These are phyloP conservation scores for Euphonia xanthogaster DNA, from an alignment of 2,797 vertebrate species.

Conservation along the genomic window DNA sequence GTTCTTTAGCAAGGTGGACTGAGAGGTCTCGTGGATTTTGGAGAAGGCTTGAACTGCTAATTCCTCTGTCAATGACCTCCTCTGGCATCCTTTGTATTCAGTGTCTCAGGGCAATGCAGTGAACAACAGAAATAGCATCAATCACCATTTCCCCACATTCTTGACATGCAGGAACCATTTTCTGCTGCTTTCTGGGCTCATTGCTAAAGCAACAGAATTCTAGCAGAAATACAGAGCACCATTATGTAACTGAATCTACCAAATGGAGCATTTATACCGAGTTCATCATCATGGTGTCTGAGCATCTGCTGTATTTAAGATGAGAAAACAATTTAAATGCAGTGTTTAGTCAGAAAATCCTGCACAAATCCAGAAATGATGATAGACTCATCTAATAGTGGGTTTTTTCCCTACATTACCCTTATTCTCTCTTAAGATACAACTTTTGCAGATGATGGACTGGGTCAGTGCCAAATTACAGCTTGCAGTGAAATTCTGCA, in stretches of 20 bases:
- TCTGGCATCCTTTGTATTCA: neutral
- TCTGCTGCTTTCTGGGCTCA: neutral
- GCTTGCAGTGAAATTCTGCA: neutral
- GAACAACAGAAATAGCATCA: neutral
- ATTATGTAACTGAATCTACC: neutral
- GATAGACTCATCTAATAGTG: neutral
- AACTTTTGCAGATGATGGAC: neutral
- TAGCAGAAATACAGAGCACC: neutral
- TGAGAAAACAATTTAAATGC: slow-evolving; percentile 11
- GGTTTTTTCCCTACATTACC: neutral
- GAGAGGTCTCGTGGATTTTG: neutral
- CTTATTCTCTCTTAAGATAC: neutral
- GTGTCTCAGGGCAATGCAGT: neutral
- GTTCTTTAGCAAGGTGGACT: neutral
- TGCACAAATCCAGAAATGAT: neutral
- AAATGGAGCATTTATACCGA: neutral
- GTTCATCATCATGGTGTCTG: neutral
- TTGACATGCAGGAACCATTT: neutral
- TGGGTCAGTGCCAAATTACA: slow-evolving; percentile 19
- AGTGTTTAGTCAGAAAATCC: slow-evolving; percentile 31
- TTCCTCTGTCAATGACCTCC: neutral
- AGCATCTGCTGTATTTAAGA: slow-evolving; percentile 54
- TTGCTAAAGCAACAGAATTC: neutral
- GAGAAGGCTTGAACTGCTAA: neutral
- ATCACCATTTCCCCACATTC: neutral